These are phyloP conservation scores for Vandiemenella viatica DNA, from an alignment of 2,888 invertebrate species.

Conservation along the genomic window DNA sequence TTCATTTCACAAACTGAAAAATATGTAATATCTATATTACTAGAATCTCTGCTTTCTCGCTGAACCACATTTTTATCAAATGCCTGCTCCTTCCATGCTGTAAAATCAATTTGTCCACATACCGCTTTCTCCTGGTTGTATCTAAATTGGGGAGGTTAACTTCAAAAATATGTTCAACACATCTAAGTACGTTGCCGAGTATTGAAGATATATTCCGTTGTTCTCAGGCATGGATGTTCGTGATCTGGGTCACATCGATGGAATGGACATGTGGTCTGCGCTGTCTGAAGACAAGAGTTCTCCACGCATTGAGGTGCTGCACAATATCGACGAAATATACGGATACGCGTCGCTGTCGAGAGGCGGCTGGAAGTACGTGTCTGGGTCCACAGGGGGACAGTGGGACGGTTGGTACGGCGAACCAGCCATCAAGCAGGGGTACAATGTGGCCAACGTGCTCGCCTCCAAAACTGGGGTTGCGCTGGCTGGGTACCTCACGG, in stretches of 20 bases:
- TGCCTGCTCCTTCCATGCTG: too few relatives aligned
- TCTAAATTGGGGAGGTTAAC: too few relatives aligned
- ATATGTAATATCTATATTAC: too few relatives aligned
- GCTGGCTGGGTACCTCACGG: conserved; percentile 32
- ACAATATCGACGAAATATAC: conserved; percentile 32
- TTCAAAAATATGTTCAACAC: too few relatives aligned
- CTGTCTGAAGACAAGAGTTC: conserved; percentile 28
- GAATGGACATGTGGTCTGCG: conserved; percentile 34
- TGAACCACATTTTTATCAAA: too few relatives aligned
- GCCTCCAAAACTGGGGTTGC: conserved; percentile 31
- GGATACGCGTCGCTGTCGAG: conserved; percentile 26
- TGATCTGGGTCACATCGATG: conserved; percentile 42
- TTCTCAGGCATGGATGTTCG: conserved; percentile 26
- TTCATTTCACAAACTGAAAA: too few relatives aligned
- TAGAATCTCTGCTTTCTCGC: too few relatives aligned
- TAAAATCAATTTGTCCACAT: too few relatives aligned
- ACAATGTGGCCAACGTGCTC: conserved; percentile 30
- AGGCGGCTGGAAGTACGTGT: conserved; percentile 29
- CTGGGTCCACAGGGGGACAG: conserved; percentile 17
- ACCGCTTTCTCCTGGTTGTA: too few relatives aligned
- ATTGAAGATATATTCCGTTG: too few relatives aligned
- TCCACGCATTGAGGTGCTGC: conserved; percentile 31
- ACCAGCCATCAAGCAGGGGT: conserved; percentile 23
- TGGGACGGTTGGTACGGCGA: conserved; percentile 33
- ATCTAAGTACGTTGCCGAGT: too few relatives aligned